Evolutionary conservation across 37 sponge, comb jelly and placozoan genomes (phyloP), one percentile per base, ranked within the genome.

Genomic region (Halichondria panicea): DNA sequence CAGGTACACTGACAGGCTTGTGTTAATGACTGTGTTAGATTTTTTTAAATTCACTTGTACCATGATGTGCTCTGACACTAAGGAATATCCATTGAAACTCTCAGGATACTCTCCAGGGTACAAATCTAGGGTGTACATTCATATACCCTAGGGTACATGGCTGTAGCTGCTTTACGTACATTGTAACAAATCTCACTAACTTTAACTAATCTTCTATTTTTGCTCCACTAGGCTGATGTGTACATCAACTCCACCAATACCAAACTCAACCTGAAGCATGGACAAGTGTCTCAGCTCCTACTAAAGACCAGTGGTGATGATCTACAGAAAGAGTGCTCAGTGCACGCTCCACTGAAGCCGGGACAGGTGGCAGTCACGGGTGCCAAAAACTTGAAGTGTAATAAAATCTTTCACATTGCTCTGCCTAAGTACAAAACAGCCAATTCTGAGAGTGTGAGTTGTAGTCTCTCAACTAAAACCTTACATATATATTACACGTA

Each of bases 191-290:
- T n/a, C n/a, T n/a, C n/a, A n/a, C n/a, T n/a, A n/a, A n/a, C n/a
- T n/a, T n/a, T n/a, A n/a, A n/a, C n/a, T n/a, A n/a, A n/a, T n/a
- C n/a, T n/a, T n/a, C n/a, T n/a, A n/a, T n/a, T n/a, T n/a, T n/a
- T n/a, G n/a, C n/a, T n/a, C n/a, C n/a, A n/a, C n/a, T n/a, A 81
- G 81, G 81, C 71, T 69, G 64, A 81, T 22, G 81, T 71, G 11
- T 81, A 71, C 43, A 44, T 81, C 27, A 81, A 71, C 63, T 71
- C 72, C 50, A 71, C 81, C 18, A 71, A 70, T 63, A 2, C 63
- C 9, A 37, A 81, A 28, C 55, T 81, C 6, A 54, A 81, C 28
- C 63, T 81, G 22, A 56, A 33, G 30, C 34, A 52, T 27, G 81
- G 81, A 6, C 11, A 45, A 7, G 12, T 81, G 4, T 71, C 81